A percentile compares a stretch with the other conserved stretches of the same genome.
phyloP scores from a whole-genome alignment of 2,113 vertebrate genomes.

The Procavia capensis region DNA sequence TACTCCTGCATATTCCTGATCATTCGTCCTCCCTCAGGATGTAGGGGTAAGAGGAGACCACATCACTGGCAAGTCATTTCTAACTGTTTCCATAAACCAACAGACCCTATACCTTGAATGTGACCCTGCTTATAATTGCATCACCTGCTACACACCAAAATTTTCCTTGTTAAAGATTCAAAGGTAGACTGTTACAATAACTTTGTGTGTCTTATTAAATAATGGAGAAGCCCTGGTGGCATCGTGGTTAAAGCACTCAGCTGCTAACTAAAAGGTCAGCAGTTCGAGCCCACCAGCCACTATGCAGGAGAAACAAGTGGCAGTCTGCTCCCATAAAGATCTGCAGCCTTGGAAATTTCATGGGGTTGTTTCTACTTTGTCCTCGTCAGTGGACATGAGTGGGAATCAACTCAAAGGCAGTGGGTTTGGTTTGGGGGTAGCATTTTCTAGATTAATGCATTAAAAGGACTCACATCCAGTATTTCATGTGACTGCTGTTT shows the following conservation, averaged over 20 bases:
- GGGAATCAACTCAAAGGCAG: no score
- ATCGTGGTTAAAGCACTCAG: no score
- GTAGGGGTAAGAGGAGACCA: background rate
- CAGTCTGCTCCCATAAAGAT: no score
- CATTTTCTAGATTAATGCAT: slow-evolving; percentile 63
- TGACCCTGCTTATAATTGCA: background rate
- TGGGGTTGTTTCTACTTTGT: no score
- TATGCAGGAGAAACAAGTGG: no score
- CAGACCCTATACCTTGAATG: background rate
- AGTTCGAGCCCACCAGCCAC: no score
- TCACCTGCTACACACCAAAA: slow-evolving; percentile 2
- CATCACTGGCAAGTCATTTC: background rate
- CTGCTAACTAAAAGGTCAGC: no score
- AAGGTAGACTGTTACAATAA: slow-evolving; percentile 45
- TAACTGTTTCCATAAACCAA: slow-evolving; percentile 53
- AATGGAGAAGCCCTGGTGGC: no score
- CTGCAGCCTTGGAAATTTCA: no score
- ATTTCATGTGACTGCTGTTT: slow-evolving; percentile 69
- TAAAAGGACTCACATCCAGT: slow-evolving; percentile 56
- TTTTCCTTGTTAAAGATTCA: background rate
- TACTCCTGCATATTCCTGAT: background rate
- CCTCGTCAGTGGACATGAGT: no score
- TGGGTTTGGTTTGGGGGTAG: background rate
- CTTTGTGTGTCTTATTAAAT: slow-evolving; percentile 30
- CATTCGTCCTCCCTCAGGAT: background rate